Evolutionary conservation across 1,140 invertebrate species (phyloP), one percentile per base, ranked within the genome.

Genomic region (Atta cephalotes): DNA sequence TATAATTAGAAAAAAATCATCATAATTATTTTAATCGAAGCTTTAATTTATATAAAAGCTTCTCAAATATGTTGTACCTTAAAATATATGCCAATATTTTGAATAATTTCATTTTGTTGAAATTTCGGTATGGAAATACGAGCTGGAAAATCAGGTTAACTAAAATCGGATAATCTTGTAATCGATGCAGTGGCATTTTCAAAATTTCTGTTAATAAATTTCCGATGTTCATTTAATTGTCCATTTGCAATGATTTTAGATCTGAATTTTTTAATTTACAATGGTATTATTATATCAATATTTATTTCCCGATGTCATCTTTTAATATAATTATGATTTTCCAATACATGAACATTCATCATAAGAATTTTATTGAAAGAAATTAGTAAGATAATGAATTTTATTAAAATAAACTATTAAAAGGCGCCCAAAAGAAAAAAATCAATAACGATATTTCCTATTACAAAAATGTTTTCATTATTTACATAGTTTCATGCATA

Each of bases 191-290:
- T 49, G 7, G 60, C 21, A 78, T 63, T 78, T 78, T 63, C 58
- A 65, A 78, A 78, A 63, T 65, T 18, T 63, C 39, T n/a, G 39
- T 49, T 77, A 78, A 78, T 18, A 28, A 65, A 78, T 62, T 78
- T 65, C 10, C 39, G 9, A 45, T 49, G 35, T 65, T 65, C 63
- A 78, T 65, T 65, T 39, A 25, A 65, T 65, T 63, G 21, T 16
- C n/a, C 6, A 28, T 65, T 78, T 31, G 16, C 53, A 28, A 65
- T 28, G 16, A 62, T 78, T 21, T 21, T 39, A 25, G 7, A 45
- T 62, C 3, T 12, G 3, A 63, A 78, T 4, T 65, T 65, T 63
- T 78, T 49, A 65, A 77, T 18, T 70, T 12, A 25, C 21, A 45
- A 39, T 28, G 2, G 45, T 45, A 45, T 76, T 51, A 60, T 74